Evolutionary conservation across 2,888 invertebrate genomes (phyloP).

Genomic region (Drepanosiphum platanoidis): DNA sequence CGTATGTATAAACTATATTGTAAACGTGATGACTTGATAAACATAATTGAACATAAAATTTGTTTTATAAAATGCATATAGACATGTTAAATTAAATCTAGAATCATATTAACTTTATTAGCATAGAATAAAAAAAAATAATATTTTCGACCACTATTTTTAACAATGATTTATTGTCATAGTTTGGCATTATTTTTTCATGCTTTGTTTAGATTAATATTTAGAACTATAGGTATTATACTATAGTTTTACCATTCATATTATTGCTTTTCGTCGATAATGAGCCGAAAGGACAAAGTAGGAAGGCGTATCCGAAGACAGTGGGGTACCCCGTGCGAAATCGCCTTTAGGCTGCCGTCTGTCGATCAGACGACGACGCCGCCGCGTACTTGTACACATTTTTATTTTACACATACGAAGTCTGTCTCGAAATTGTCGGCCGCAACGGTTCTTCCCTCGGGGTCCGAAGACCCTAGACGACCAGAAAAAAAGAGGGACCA

Average conservation of each 20-base stretch:
- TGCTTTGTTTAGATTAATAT: no score
- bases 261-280: not conserved
- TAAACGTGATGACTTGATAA: no score
- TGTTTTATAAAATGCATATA: no score
- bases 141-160: not conserved
- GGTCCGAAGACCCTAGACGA: constrained; percentile 34
- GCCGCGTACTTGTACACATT: not conserved
- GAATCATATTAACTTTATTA: no score
- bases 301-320: constrained; percentile 46
- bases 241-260: no score
- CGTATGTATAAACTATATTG: no score
- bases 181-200: no score
- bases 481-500: constrained; percentile 9
- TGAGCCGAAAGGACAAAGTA: not conserved
- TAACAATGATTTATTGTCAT: not conserved
- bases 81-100: no score
- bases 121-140: no score
- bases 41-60: no score
- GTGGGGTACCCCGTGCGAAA: constrained; percentile 51
- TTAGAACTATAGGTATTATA: not conserved
- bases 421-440: constrained; percentile 18
- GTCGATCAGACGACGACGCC: not conserved
- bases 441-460: constrained; percentile 41
- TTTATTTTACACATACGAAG: not conserved
- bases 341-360: constrained; percentile 32